Evolutionary conservation across 1,140 invertebrate species (phyloP), one percentile per base, ranked within the genome.

Genomic region (Drosophila repletoides): DNA sequence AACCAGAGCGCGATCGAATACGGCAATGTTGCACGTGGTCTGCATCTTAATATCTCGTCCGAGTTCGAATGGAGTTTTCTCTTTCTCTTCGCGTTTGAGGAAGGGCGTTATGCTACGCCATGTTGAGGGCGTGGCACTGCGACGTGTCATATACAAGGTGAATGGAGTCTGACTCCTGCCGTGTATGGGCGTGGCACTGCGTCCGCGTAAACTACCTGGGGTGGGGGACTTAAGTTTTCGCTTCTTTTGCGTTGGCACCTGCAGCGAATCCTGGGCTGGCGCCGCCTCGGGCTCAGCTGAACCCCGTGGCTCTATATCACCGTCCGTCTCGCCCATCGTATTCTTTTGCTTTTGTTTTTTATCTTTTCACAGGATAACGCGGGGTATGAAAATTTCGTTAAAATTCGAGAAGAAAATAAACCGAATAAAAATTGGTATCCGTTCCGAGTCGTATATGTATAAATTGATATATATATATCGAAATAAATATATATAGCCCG

Each of bases 21-120:
- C 89, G 12, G 89, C 89, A 29, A 88, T 89, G 22, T 90, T 89
- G 40, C 88, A 90, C 12, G 76, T 87, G n/a, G 89, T 76, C 55
- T 90, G 89, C 38, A 59, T 71, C 49, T 87, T 87, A 9, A 90
- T 71, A 41, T 89, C 88, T 22, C 73, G 45, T 0, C 89, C 89
- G 31, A 90, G 66, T 40, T 90, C 89, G 52, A 90, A 90, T 19
- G 89, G 89, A 29, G 89, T 90, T 68, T 90, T 90, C 52, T 90
- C 89, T 41, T 88, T 88, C 12, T 90, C 89, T 49, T 90, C 89
- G n/a, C 89, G 88, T 40, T 88, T 88, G 28, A 90, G 56, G 51
- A 90, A 90, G 0, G 89, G 89, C 6, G 89, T 90, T 26, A 90
- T 90, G 52, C 89, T 90, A 9, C 89, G 84, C 88, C 86, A 89